phyloP scores from a whole-genome alignment of 2,888 invertebrate genomes.

The Synanthedon myopaeformis region DNA sequence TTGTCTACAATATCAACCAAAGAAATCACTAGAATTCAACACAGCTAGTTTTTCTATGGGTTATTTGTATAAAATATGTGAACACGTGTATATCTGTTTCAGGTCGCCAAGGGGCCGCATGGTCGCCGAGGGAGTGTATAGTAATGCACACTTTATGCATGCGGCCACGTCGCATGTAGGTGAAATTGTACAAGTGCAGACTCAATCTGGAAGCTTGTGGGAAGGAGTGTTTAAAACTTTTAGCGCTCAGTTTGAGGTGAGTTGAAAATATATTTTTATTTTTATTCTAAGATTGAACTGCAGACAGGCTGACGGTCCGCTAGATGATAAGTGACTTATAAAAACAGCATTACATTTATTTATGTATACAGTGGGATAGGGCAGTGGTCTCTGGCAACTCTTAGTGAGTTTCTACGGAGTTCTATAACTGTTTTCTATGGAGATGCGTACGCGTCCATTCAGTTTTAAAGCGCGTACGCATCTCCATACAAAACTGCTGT shows the following conservation, averaged over 20 bases:
- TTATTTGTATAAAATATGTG: no score
- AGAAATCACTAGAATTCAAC: no score
- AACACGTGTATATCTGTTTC: neutral
- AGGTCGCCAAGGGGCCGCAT: constrained; percentile 80
- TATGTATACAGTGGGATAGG: no score
- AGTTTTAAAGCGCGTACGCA: no score
- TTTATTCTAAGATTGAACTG: neutral
- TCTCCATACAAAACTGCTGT: no score
- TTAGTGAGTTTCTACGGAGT: no score
- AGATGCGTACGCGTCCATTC: no score
- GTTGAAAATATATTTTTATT: constrained; percentile 8
- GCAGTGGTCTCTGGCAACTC: no score
- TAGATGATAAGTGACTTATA: neutral
- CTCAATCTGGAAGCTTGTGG: constrained; percentile 85
- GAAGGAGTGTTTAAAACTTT: constrained; percentile 93
- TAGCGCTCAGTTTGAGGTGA: constrained; percentile 86
- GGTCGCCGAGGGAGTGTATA: constrained; percentile 87
- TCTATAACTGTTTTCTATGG: no score
- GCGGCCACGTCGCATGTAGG: constrained; percentile 88
- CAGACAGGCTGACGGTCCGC: neutral
- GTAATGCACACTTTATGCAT: constrained; percentile 91
- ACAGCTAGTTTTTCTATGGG: no score
- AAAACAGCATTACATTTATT: no score
- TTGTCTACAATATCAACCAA: no score
- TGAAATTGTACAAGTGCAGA: constrained; percentile 82